Conservation (phyloP, 2,797 vertebrate species). For the Hephaestus fuliginosus region DNA sequence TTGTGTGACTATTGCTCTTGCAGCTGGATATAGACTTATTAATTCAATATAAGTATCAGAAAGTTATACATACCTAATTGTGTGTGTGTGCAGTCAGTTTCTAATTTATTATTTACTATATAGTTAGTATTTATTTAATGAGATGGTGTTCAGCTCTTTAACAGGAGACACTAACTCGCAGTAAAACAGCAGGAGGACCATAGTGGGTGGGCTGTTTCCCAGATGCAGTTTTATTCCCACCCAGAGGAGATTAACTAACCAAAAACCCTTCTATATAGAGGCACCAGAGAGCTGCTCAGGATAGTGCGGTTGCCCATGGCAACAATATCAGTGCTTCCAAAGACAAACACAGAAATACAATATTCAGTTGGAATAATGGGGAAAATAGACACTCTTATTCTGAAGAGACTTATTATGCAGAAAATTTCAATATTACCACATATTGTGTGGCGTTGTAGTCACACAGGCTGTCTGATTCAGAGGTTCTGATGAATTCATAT, state of each 20-base stretch:
- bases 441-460: slow-evolving; percentile 2
- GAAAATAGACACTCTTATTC: slow-evolving; percentile 45
- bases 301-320: slow-evolving; percentile 81
- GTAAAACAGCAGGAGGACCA: slow-evolving; percentile 66
- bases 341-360: slow-evolving; percentile 79
- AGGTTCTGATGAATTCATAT: background rate
- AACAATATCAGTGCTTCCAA: slow-evolving; percentile 79
- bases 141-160: slow-evolving; percentile 35
- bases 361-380: slow-evolving; percentile 66
- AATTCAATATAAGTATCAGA: background rate
- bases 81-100: background rate
- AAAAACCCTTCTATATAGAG: slow-evolving; percentile 72
- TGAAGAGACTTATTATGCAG: slow-evolving; percentile 41
- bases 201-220: slow-evolving; percentile 73
- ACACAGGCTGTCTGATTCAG: background rate
- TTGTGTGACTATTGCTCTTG: background rate
- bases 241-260: slow-evolving; percentile 78
- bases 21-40: background rate
- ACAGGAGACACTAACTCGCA: slow-evolving; percentile 54
- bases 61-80: background rate
- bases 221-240: slow-evolving; percentile 76
- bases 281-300: slow-evolving; percentile 71
- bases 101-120: slow-evolving; percentile 8
- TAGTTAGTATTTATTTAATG: slow-evolving; percentile 4
- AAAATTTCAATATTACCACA: slow-evolving; percentile 28